phyloP scores from a whole-genome alignment of 92 coral and sea anemone genomes.

The Porites evermanni region DNA sequence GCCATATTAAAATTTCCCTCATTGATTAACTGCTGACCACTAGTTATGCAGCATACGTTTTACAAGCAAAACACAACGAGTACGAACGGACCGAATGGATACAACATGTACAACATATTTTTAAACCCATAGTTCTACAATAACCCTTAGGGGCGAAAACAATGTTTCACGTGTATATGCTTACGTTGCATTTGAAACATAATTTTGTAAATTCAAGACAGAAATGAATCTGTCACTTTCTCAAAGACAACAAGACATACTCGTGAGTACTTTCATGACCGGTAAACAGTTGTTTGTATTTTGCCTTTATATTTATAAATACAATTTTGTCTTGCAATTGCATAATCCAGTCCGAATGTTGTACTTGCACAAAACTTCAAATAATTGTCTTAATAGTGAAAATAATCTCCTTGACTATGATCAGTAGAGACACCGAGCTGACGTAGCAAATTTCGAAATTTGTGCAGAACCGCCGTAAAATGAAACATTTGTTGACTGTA shows the following conservation, averaged over 20 bases:
- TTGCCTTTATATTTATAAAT: slow-evolving; percentile 9
- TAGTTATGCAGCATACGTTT: slow-evolving; percentile 20
- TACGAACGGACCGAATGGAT: background rate
- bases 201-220: background rate
- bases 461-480: background rate
- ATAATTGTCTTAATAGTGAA: slow-evolving; percentile 11
- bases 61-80: slow-evolving; percentile 7
- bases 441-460: background rate
- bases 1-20: slow-evolving; percentile 16
- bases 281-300: background rate
- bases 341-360: slow-evolving; percentile 13
- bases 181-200: background rate
- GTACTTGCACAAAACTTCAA: slow-evolving; percentile 8
- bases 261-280: background rate
- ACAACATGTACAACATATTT: slow-evolving; percentile 12
- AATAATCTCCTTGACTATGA: slow-evolving; percentile 4
- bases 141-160: slow-evolving; percentile 1
- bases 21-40: slow-evolving; percentile 31
- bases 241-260: slow-evolving; percentile 13
- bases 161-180: slow-evolving; percentile 4
- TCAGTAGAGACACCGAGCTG: slow-evolving; percentile 3
- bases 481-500: slow-evolving; percentile 9
- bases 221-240: slow-evolving; percentile 1
- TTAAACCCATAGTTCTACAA: slow-evolving; percentile 13
- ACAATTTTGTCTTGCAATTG: slow-evolving; percentile 9